A percentile compares a stretch with the other conserved stretches of the same genome.
Evolutionary conservation across 1,140 invertebrate species (phyloP).

Genomic region (Cotesia vestalis): DNA sequence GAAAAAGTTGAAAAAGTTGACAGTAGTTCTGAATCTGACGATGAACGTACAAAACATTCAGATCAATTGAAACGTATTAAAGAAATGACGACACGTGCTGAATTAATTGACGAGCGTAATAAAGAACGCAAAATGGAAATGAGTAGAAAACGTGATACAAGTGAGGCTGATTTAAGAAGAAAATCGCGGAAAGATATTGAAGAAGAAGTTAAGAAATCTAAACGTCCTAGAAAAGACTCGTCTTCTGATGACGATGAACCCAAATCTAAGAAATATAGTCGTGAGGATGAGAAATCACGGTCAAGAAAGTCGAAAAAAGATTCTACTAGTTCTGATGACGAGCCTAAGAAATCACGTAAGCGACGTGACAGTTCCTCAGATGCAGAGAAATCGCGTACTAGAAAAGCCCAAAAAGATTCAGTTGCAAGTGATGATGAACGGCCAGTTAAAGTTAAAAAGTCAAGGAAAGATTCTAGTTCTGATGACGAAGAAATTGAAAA

Average conservation of each 20-base stretch:
- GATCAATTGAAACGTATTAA: constrained; percentile 56
- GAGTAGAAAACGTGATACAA: constrained; percentile 59
- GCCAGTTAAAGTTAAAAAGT: constrained; percentile 53
- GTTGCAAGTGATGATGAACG: constrained; percentile 59
- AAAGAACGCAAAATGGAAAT: constrained; percentile 58
- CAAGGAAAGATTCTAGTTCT: constrained; percentile 59
- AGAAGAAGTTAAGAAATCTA: constrained; percentile 64
- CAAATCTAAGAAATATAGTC: constrained; percentile 70
- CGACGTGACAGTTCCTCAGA: constrained; percentile 62
- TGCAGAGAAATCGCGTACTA: constrained; percentile 59
- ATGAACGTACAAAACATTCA: constrained; percentile 51
- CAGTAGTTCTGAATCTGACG: constrained; percentile 60
- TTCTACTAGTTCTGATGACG: constrained; percentile 73
- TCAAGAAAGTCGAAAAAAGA: constrained; percentile 63
- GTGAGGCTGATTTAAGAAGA: constrained; percentile 63
- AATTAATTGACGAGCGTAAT: constrained; percentile 50
- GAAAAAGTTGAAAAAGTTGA: constrained; percentile 60
- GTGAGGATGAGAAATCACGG: constrained; percentile 66
- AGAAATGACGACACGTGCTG: constrained; percentile 39
- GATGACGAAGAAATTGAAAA: constrained; percentile 67
- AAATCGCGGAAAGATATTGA: constrained; percentile 61
- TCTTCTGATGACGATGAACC: constrained; percentile 73
- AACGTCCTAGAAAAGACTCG: constrained; percentile 69
- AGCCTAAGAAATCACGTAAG: constrained; percentile 61
- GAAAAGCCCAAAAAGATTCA: constrained; percentile 67